These are phyloP conservation scores for Microplitis demolitor DNA, from an alignment of 1,140 invertebrate species.

Conservation along the genomic window DNA sequence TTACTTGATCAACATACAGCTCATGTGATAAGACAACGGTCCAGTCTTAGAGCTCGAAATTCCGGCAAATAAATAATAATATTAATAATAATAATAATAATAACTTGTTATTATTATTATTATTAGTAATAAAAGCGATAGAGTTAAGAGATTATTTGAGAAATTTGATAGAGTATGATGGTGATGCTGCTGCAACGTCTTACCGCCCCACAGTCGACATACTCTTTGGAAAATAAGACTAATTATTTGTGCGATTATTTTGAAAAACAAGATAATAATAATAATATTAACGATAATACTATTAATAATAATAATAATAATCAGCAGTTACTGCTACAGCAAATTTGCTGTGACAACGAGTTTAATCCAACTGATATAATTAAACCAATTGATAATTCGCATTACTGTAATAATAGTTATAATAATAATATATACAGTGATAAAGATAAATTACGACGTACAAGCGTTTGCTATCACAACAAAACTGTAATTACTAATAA, in stretches of 20 bases:
- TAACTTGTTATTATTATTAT: neutral
- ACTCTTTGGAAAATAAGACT: slow-evolving; percentile 52
- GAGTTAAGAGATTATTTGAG: slow-evolving; percentile 31
- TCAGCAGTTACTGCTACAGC: neutral
- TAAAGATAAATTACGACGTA: slow-evolving; percentile 8
- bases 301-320: neutral
- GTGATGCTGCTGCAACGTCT: slow-evolving; percentile 64
- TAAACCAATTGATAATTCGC: neutral
- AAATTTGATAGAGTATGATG: slow-evolving; percentile 60
- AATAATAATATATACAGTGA: slow-evolving; percentile 28
- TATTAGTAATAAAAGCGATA: slow-evolving; percentile 7
- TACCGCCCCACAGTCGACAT: slow-evolving; percentile 58
- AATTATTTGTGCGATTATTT: slow-evolving; percentile 36
- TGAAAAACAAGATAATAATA: neutral
- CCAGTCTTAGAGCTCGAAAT: too few relatives aligned
- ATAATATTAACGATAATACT: neutral
- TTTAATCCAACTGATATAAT: neutral
- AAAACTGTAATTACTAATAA: slow-evolving; percentile 19
- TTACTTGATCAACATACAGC: too few relatives aligned
- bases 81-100: neutral
- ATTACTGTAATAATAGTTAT: slow-evolving; percentile 17
- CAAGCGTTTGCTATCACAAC: slow-evolving; percentile 6
- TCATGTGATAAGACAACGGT: too few relatives aligned
- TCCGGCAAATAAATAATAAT: neutral
- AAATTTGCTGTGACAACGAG: slow-evolving; percentile 22